A percentile compares a stretch with the other conserved stretches of the same genome.
phyloP scores from a whole-genome alignment of 2,797 vertebrate species.

The Manis crassicaudata region DNA sequence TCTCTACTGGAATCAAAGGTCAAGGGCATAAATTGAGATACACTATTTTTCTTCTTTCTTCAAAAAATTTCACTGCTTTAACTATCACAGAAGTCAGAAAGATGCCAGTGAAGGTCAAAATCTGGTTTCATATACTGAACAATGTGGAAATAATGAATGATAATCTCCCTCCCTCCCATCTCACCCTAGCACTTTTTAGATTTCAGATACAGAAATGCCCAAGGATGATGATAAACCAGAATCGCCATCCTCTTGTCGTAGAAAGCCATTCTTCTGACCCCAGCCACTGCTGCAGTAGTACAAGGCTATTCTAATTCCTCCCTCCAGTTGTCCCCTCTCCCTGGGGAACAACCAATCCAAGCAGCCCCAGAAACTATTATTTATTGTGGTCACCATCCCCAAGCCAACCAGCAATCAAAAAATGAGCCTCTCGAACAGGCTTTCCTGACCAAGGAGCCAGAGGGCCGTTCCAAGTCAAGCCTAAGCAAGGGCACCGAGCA shows the following conservation, averaged over 20 bases:
- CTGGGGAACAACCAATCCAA: slow-evolving; percentile 74
- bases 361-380: slow-evolving; percentile 79
- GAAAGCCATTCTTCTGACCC: slow-evolving; percentile 62
- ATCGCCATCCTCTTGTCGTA: neutral
- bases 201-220: slow-evolving; percentile 40
- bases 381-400: slow-evolving; percentile 67
- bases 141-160: slow-evolving; percentile 27
- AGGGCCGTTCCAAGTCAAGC: slow-evolving; percentile 6
- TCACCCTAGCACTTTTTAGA: slow-evolving; percentile 10
- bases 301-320: slow-evolving; percentile 82
- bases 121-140: slow-evolving; percentile 58
- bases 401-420: slow-evolving; percentile 40
- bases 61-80: slow-evolving; percentile 73
- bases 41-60: slow-evolving; percentile 72
- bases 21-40: slow-evolving; percentile 86
- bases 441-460: neutral
- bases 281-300: slow-evolving; percentile 15
- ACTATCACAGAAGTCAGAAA: slow-evolving; percentile 71
- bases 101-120: slow-evolving; percentile 77
- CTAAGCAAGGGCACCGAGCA: neutral
- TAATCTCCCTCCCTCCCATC: neutral
- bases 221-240: slow-evolving; percentile 13
- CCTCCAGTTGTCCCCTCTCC: slow-evolving; percentile 72
- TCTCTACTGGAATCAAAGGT: slow-evolving; percentile 85
- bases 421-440: neutral